phyloP scores from a whole-genome alignment of 2,888 invertebrate species.

The Phymatocera aterrima region DNA sequence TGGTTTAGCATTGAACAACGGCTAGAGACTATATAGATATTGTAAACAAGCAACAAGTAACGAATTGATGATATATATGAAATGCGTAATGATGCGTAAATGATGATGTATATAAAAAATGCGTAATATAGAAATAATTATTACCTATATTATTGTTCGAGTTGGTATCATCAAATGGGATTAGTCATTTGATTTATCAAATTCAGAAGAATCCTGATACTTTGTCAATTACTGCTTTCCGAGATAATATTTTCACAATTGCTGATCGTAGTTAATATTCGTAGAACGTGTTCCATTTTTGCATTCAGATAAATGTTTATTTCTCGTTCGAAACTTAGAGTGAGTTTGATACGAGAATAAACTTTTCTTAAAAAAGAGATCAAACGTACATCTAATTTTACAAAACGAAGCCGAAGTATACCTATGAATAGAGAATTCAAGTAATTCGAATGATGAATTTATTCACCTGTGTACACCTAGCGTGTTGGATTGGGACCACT shows the following conservation, averaged over 20 bases:
- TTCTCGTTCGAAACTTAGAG: not conserved
- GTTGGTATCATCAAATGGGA: too few relatives aligned
- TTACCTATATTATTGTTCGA: too few relatives aligned
- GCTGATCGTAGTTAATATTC: not conserved
- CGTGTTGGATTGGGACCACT: too few relatives aligned
- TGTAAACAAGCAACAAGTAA: slow-evolving; percentile 15
- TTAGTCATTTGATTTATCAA: not conserved
- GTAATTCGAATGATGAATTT: too few relatives aligned
- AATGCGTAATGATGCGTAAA: not conserved
- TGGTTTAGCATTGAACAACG: slow-evolving; percentile 26
- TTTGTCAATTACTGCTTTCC: not conserved
- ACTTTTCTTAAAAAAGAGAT: not conserved
- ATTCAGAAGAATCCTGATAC: not conserved
- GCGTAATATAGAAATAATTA: too few relatives aligned
- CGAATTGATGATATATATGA: not conserved
- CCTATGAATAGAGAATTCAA: too few relatives aligned
- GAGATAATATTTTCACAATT: not conserved
- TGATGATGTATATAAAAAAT: too few relatives aligned
- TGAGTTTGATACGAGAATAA: not conserved
- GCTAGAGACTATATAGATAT: too few relatives aligned
- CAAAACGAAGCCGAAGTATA: too few relatives aligned
- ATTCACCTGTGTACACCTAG: too few relatives aligned
- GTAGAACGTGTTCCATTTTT: not conserved
- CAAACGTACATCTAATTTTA: not conserved
- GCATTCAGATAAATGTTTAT: not conserved